A percentile compares a stretch with the other conserved stretches of the same genome.
These are phyloP conservation scores for Sceliomorpha sp. DNA, from an alignment of 2,888 invertebrate species.

Conservation along the genomic window DNA sequence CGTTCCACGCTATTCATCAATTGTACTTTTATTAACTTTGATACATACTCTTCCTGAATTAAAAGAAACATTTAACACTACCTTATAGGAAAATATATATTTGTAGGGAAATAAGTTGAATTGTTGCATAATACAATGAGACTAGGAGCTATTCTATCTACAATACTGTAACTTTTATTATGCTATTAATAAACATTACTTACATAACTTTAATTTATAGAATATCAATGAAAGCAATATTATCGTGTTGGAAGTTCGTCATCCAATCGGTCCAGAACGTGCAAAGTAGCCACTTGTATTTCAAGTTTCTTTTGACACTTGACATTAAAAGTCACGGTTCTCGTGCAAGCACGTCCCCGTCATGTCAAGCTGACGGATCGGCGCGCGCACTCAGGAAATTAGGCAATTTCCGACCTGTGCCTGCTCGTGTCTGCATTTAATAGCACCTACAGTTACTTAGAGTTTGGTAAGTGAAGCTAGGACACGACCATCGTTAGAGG, in stretches of 20 bases:
- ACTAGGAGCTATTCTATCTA: no score
- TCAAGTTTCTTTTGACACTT: constrained; percentile 77
- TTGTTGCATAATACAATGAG: no score
- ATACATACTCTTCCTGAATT: no score
- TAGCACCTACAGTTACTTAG: constrained; percentile 69
- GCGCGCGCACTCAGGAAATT: constrained; percentile 80
- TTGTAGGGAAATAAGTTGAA: no score
- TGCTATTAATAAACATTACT: no score
- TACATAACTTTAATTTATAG: no score
- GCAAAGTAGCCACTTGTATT: constrained; percentile 51
- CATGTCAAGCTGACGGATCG: constrained; percentile 80
- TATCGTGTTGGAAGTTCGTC: constrained; percentile 7
- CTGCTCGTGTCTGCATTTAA: constrained; percentile 79
- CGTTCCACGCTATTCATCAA: no score
- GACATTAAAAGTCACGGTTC: constrained; percentile 79
- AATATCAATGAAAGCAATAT: no score
- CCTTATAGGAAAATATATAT: no score
- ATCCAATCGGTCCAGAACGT: constrained; percentile 31
- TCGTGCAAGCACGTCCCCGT: constrained; percentile 77
- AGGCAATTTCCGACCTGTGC: constrained; percentile 80
- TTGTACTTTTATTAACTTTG: no score
- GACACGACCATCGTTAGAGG: constrained; percentile 61
- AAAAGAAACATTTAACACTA: no score
- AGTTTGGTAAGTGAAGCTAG: constrained; percentile 65
- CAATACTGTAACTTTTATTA: no score